Base-by-base conservation (phyloP, 1,140 invertebrate species). In the Rhagoletis pomonella region DNA sequence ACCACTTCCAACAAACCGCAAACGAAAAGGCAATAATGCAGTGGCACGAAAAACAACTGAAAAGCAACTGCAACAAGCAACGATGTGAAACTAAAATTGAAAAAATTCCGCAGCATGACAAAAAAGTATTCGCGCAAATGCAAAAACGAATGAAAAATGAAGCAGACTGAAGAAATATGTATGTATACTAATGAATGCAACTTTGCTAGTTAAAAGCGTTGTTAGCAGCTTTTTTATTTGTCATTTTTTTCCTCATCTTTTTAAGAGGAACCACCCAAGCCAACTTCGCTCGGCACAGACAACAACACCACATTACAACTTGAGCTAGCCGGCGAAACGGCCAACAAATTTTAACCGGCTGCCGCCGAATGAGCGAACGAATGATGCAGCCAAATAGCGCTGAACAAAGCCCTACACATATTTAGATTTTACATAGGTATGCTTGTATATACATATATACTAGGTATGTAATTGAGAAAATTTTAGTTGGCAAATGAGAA, bases 141-240 rank as follows among this genome's bases (percentile, higher is more conserved):
- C 67, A 73, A 73, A 73, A 10, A 19, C 73, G 42, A n/a, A 73
- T 73, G 42, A 3, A 47, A 42, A 73, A 73, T 58, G 73, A 42
- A 29, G 44, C 73, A 55, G 19, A 81, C 73, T 29, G 55, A 50
- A 55, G 29, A 81, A 14, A 14, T 14, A 44, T 44, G 67, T 81
- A n/a, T 81, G 73, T 81, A 29, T 55, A 81, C n/a, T 81, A 81
- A 81, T 81, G 47, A 29, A 58, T 81, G 73, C 73, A 81, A 81
- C 47, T 81, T 81, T 55, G 5, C 73, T 81, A 55, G 73, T 81
- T 81, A 81, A 81, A 44, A 81, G 3, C 47, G n/a, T 81, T 81
- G 73, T 81, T 81, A 55, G 50, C 73, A 81, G 10, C 17, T 55
- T 81, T 81, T 29, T 29, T 29, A 29, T 29, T 29, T 29, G 29